phyloP scores from a whole-genome alignment of 2,113 vertebrate genomes.

The Maccullochella peelii region DNA sequence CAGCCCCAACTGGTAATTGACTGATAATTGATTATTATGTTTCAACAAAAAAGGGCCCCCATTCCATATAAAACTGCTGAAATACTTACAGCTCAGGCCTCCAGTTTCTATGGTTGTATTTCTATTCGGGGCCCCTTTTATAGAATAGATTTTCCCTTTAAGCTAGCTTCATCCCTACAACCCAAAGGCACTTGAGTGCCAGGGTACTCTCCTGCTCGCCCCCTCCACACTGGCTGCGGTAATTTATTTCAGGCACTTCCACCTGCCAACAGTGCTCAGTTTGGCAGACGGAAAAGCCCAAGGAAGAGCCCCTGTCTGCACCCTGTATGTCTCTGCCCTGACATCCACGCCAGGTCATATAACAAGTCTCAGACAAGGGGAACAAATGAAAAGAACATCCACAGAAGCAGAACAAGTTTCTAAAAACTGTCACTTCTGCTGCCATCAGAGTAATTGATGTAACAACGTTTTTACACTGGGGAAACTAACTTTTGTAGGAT shows the following conservation, averaged over 20 bases:
- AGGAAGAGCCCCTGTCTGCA: constrained; percentile 68
- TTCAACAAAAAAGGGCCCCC: neutral
- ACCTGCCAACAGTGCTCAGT: constrained; percentile 80
- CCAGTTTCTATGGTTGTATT: constrained; percentile 33
- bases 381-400: neutral
- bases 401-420: neutral
- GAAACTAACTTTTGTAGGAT: neutral
- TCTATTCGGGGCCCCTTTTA: constrained; percentile 38
- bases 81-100: constrained; percentile 6
- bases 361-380: constrained; percentile 24
- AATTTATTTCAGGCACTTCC: constrained; percentile 82
- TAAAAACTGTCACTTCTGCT: neutral
- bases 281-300: constrained; percentile 64
- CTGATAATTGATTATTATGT: neutral
- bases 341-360: constrained; percentile 40
- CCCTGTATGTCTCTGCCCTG: constrained; percentile 48
- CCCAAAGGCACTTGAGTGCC: constrained; percentile 46
- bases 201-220: constrained; percentile 39
- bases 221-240: constrained; percentile 55
- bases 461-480: neutral
- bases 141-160: constrained; percentile 53
- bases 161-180: constrained; percentile 56
- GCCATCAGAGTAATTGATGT: neutral
- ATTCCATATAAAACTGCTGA: neutral
- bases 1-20: neutral